Conservation (phyloP, 2,797 vertebrate species). For the Platyrinchus mystaceus region DNA sequence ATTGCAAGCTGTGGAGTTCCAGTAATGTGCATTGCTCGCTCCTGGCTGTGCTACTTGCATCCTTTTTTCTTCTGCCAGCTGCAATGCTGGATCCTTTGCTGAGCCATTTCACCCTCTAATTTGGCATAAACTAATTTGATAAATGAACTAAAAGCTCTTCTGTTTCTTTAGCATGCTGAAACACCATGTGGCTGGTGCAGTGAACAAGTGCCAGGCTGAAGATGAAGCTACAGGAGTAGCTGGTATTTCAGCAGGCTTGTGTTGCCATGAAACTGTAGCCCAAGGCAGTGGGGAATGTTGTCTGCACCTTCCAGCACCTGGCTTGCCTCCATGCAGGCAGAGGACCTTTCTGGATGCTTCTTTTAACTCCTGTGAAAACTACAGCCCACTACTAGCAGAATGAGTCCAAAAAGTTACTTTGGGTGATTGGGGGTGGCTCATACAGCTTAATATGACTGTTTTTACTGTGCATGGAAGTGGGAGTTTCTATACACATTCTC, state of each 20-base stretch:
- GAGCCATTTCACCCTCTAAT: neutral
- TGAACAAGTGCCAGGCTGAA: neutral
- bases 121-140: neutral
- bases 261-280: neutral
- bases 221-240: neutral
- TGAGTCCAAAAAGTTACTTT: neutral
- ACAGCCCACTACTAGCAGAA: neutral
- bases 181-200: neutral
- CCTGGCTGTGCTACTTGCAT: neutral
- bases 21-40: neutral
- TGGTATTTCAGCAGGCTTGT: neutral
- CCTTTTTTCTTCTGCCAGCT: neutral
- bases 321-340: neutral
- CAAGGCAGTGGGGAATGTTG: neutral
- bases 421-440: neutral
- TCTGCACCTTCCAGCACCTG: neutral
- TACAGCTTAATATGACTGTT: neutral
- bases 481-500: neutral
- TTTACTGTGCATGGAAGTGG: fast-evolving
- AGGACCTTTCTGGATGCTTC: neutral
- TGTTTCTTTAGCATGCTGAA: neutral
- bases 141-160: neutral
- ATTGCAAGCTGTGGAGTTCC: neutral
- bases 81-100: neutral
- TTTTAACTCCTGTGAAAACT: neutral